phyloP scores from a whole-genome alignment of 2,797 vertebrate genomes.

The Caiman crocodilus region DNA sequence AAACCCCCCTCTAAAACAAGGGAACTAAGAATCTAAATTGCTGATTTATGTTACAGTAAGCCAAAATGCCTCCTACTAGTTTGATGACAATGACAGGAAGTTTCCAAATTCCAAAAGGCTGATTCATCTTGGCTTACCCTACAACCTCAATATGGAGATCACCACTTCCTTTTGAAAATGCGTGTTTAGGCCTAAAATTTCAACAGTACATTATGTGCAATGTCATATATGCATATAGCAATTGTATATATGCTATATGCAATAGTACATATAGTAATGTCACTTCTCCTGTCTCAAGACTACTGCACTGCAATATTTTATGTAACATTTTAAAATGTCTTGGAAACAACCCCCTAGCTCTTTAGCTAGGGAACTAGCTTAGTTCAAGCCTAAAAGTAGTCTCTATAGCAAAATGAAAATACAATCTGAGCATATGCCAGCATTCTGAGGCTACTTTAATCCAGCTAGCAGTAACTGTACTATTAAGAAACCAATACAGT shows the following conservation, averaged over 20 bases:
- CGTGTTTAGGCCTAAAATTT: neutral
- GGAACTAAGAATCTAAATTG: neutral
- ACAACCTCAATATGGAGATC: neutral
- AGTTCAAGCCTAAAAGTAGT: neutral
- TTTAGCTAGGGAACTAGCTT: neutral
- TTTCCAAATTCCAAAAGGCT: neutral
- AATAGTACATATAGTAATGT: too few species aligned
- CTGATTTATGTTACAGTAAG: neutral
- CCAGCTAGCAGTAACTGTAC: too few species aligned
- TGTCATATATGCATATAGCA: too few species aligned
- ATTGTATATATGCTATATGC: too few species aligned
- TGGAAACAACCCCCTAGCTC: neutral
- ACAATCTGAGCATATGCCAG: too few species aligned
- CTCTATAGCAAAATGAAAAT: neutral
- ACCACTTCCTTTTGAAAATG: neutral
- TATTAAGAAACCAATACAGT: too few species aligned
- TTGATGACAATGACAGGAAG: neutral
- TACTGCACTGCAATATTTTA: neutral
- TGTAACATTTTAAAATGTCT: neutral
- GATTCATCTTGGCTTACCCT: conserved; percentile 25
- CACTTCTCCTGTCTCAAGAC: neutral
- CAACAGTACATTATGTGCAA: too few species aligned
- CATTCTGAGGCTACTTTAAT: too few species aligned
- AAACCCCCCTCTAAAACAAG: neutral
- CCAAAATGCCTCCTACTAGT: neutral